Conservation (phyloP, 2,888 invertebrate genomes). For the Plutella xylostella region DNA sequence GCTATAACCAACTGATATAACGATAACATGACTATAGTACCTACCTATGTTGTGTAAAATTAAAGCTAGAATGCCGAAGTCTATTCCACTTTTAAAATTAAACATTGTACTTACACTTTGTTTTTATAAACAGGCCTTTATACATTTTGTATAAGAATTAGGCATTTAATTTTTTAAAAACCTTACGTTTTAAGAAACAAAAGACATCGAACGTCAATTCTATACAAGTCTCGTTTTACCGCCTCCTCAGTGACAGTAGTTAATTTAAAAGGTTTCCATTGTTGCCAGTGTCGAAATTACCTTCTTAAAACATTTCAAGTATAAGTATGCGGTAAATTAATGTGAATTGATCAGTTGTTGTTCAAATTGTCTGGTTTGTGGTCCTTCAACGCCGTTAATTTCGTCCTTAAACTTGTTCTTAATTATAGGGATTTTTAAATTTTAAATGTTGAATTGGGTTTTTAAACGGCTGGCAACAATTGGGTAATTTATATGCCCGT, state of each 20-base stretch:
- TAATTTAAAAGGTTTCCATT: not conserved
- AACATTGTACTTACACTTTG: too few species aligned
- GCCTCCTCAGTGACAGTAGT: not conserved
- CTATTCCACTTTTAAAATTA: too few species aligned
- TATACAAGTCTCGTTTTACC: not conserved
- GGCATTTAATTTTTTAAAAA: too few species aligned
- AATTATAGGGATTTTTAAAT: conserved; percentile 7
- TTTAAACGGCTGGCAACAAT: not conserved
- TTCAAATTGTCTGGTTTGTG: conserved; percentile 26
- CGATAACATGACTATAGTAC: too few species aligned
- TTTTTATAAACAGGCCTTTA: too few species aligned
- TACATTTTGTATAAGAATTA: too few species aligned
- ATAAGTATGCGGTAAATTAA: conserved; percentile 43
- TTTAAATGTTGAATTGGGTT: not conserved
- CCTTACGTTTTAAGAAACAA: too few species aligned
- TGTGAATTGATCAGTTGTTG: conserved; percentile 38
- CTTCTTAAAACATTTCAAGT: conserved; percentile 40
- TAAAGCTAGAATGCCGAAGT: too few species aligned
- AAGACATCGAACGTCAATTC: not conserved
- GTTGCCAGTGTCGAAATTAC: conserved; percentile 28
- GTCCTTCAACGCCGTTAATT: conserved; percentile 24
- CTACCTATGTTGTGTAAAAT: too few species aligned
- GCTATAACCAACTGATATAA: too few species aligned
- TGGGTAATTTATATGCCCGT: not conserved
- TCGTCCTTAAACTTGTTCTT: conserved; percentile 22